These are phyloP conservation scores for Oscheius sp. DNA, from an alignment of 2,888 invertebrate genomes.

Conservation along the genomic window DNA sequence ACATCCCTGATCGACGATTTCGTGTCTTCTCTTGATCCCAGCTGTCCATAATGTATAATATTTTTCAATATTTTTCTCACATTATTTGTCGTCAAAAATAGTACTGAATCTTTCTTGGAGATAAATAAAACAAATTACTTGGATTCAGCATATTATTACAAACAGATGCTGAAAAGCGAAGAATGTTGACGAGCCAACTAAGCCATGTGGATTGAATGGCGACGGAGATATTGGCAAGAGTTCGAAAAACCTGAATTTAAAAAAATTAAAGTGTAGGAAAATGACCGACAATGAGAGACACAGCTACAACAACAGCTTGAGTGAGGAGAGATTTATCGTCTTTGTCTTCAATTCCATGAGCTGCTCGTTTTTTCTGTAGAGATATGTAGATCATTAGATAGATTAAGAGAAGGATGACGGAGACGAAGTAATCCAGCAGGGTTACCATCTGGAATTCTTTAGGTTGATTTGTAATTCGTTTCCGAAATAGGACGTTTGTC, in stretches of 20 bases:
- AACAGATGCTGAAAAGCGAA: slow-evolving; percentile 7
- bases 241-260: slow-evolving; percentile 8
- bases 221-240: slow-evolving; percentile 1
- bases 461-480: too few species aligned
- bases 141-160: slow-evolving; percentile 29
- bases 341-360: slow-evolving; percentile 2
- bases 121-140: neutral
- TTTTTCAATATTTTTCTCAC: slow-evolving; percentile 6
- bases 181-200: slow-evolving; percentile 5
- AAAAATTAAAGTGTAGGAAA: neutral
- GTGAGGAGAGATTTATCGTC: slow-evolving; percentile 20
- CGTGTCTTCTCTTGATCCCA: neutral
- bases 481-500: too few species aligned
- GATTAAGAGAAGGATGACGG: slow-evolving; percentile 2
- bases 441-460: slow-evolving; percentile 12
- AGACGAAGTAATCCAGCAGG: neutral
- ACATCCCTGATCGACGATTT: too few species aligned
- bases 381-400: slow-evolving; percentile 2
- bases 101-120: neutral
- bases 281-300: slow-evolving; percentile 17
- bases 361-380: slow-evolving; percentile 1
- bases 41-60: slow-evolving; percentile 2
- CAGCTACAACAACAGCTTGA: slow-evolving; percentile 3
- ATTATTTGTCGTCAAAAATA: slow-evolving; percentile 16
- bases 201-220: neutral